phyloP scores from a whole-genome alignment of 2,113 vertebrate genomes.

The Cygnus atratus region DNA sequence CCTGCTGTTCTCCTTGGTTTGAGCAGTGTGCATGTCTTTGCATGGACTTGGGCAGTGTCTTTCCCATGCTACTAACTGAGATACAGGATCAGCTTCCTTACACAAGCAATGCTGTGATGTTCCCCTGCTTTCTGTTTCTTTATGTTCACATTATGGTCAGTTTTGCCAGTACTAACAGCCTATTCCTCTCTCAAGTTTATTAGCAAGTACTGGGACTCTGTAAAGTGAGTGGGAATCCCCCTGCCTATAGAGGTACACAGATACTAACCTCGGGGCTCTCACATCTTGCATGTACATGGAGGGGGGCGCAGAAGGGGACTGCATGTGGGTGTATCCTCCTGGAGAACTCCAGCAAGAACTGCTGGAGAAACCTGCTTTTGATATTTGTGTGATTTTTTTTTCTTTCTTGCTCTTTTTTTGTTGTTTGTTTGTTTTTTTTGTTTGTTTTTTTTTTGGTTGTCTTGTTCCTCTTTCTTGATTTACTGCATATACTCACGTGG shows the following conservation, averaged over 20 bases:
- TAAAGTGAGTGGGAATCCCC: accelerated
- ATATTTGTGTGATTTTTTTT: background rate
- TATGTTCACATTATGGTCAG: background rate
- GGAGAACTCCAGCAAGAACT: background rate
- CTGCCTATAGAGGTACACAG: background rate
- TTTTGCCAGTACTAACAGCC: background rate
- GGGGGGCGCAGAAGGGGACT: background rate
- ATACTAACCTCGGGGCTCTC: background rate
- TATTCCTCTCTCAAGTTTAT: background rate
- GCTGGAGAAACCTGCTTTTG: conserved; percentile 36
- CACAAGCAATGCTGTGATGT: background rate
- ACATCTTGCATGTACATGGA: accelerated
- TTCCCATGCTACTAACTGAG: accelerated
- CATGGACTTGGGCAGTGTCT: background rate
- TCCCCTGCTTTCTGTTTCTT: background rate
- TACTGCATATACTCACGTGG: conserved; percentile 67
- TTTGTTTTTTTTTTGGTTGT: background rate
- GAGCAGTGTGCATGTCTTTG: background rate
- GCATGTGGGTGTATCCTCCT: background rate
- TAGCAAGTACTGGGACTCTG: background rate
- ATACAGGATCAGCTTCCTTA: background rate
- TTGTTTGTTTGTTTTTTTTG: no score
- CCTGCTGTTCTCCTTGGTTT: background rate
- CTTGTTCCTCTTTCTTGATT: conserved; percentile 43
- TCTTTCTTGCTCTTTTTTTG: background rate